Evolutionary conservation across 1,140 invertebrate genomes (phyloP).

Genomic region (Drosophila nikananu): DNA sequence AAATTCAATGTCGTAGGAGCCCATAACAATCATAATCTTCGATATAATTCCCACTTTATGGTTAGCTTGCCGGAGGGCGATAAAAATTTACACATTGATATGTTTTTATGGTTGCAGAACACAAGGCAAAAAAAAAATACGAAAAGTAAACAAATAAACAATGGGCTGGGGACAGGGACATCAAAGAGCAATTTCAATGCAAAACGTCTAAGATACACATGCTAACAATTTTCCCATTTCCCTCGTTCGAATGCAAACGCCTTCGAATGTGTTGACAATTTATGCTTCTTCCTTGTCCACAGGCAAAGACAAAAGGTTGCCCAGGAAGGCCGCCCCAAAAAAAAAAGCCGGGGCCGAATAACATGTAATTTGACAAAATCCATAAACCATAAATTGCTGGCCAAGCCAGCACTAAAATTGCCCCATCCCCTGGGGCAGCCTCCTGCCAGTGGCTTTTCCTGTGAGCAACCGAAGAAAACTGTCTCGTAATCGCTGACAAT

Average conservation of each 20-base stretch:
- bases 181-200: conserved; percentile 79
- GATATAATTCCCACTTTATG: conserved; percentile 80
- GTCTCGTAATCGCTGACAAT: conserved; percentile 70
- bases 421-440: conserved; percentile 11
- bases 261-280: conserved; percentile 74
- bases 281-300: conserved; percentile 51
- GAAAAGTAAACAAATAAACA: conserved; percentile 72
- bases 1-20: conserved; percentile 29
- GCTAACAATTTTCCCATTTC: conserved; percentile 23
- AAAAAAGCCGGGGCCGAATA: conserved; percentile 16
- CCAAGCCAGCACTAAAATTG: conserved; percentile 66
- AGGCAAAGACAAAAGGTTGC: conserved; percentile 69
- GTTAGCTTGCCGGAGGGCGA: conserved; percentile 36
- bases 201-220: conserved; percentile 58
- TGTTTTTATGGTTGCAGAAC: conserved; percentile 62
- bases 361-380: conserved; percentile 79
- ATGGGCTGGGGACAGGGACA: conserved; percentile 44
- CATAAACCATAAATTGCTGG: conserved; percentile 79
- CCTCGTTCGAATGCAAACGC: conserved; percentile 26
- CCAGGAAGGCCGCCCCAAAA: conserved; percentile 8
- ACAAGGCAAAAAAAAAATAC: conserved; percentile 9
- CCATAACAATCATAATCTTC: conserved; percentile 76
- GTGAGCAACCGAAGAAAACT: conserved; percentile 40
- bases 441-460: conserved; percentile 54
- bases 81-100: conserved; percentile 77